Conservation (phyloP, 92 coral and sea anemone genomes). For the Zoanthus solanderi region DNA sequence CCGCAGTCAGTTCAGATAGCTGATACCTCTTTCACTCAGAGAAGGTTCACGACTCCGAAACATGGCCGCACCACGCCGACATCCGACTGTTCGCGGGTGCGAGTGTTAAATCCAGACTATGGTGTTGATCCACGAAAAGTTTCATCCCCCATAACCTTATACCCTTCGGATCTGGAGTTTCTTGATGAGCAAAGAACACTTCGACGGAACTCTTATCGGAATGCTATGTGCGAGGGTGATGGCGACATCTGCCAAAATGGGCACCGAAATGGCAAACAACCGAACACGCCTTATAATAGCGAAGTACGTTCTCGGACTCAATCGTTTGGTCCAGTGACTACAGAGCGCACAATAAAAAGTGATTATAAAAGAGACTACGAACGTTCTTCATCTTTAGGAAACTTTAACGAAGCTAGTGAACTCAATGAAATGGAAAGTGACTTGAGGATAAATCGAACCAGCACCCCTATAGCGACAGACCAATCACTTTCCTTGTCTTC, state of each 20-base stretch:
- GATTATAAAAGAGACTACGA: slow-evolving; percentile 1
- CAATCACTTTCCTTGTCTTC: slow-evolving; percentile 67
- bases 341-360: not conserved
- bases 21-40: slow-evolving; percentile 35
- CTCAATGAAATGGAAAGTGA: not conserved
- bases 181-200: slow-evolving; percentile 67
- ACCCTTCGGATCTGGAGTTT: slow-evolving; percentile 50
- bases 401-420: slow-evolving; percentile 13
- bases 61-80: slow-evolving; percentile 53
- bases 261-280: slow-evolving; percentile 18
- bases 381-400: slow-evolving; percentile 21
- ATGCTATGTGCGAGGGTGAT: slow-evolving; percentile 75
- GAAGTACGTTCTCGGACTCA: slow-evolving; percentile 16
- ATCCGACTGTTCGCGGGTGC: slow-evolving; percentile 42
- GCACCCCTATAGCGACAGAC: slow-evolving; percentile 70
- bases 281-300: not conserved
- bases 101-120: slow-evolving; percentile 52
- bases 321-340: slow-evolving; percentile 22
- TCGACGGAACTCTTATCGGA: slow-evolving; percentile 85
- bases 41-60: slow-evolving; percentile 35
- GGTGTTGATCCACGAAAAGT: slow-evolving; percentile 60
- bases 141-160: slow-evolving; percentile 43
- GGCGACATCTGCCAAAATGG: slow-evolving; percentile 37
- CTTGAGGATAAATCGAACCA: not conserved
- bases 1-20: slow-evolving; percentile 38